These are phyloP conservation scores for Threskiornis aethiopicus DNA, from an alignment of 2,797 vertebrate species.

Conservation along the genomic window DNA sequence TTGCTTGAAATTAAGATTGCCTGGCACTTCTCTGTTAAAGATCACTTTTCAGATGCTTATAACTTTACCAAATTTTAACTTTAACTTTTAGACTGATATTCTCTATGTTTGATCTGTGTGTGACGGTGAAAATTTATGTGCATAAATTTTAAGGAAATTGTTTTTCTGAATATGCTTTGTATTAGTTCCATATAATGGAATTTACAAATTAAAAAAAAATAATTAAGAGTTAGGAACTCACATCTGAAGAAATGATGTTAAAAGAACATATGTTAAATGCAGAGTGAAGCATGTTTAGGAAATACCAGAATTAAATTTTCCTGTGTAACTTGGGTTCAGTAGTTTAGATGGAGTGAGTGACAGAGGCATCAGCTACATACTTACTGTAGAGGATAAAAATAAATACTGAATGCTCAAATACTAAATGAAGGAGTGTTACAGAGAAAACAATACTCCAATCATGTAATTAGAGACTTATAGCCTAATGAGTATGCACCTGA, in stretches of 20 bases:
- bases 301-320: neutral
- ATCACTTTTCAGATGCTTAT: neutral
- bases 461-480: neutral
- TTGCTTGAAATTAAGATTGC: neutral
- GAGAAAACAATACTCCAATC: neutral
- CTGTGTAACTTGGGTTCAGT: neutral
- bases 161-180: neutral
- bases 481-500: neutral
- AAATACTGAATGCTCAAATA: neutral
- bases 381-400: neutral
- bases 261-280: neutral
- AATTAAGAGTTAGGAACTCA: neutral
- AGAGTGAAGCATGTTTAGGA: neutral
- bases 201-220: neutral
- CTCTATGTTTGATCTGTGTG: neutral
- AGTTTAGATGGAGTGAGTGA: neutral
- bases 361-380: neutral
- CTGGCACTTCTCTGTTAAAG: neutral
- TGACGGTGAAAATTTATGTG: neutral
- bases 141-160: neutral
- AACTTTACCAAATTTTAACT: neutral
- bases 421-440: neutral
- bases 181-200: neutral
- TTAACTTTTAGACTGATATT: neutral
- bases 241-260: neutral